Evolutionary conservation across 2,888 invertebrate species (phyloP), one percentile per base, ranked within the genome.

Genomic region (Tenthredo livida): DNA sequence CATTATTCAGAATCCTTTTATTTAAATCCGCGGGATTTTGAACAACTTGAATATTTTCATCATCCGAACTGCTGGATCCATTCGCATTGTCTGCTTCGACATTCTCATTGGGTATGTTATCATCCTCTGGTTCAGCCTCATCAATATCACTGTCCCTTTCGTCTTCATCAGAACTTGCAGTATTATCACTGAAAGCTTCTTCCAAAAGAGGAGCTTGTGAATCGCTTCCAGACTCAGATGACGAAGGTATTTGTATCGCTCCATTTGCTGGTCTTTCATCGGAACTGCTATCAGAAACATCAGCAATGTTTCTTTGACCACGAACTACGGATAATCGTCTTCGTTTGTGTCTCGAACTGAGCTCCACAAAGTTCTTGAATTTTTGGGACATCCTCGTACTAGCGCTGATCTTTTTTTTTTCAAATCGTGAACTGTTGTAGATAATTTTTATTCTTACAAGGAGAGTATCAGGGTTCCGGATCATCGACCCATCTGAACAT

Each of bases 151-250:
- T 50, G 50, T 50, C 17, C 50, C 50, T 15, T 21, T 29, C 25
- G 10, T 21, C n/a, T 65, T 65, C 65, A 65, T 65, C 21, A 65
- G 65, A 65, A 65, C 65, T 65, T 65, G 21, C 25, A 65, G 65
- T 17, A 50, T 50, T 15, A 50, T 65, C 21, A 25, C 65, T 65
- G 10, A 9, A 65, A 25, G 25, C 10, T 65, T 50, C 17, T 50
- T 50, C 50, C 50, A 50, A 50, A 50, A 50, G 15, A 15, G 50
- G 15, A 50, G 17, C 65, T 65, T 65, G 25, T 25, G 12, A 65
- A 65, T 65, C 65, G n/a, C 29, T 65, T 25, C 29, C 25, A 25
- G 65, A 29, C 9, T 65, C 29, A 65, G 65, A 65, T 12, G 65
- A 29, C 21, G 21, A 65, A 65, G 65, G 65, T 10, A n/a, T n/a